A percentile compares a stretch with the other conserved stretches of the same genome.
Conservation (phyloP, 2,888 invertebrate genomes). For the Pardosa pseudoannulata region DNA sequence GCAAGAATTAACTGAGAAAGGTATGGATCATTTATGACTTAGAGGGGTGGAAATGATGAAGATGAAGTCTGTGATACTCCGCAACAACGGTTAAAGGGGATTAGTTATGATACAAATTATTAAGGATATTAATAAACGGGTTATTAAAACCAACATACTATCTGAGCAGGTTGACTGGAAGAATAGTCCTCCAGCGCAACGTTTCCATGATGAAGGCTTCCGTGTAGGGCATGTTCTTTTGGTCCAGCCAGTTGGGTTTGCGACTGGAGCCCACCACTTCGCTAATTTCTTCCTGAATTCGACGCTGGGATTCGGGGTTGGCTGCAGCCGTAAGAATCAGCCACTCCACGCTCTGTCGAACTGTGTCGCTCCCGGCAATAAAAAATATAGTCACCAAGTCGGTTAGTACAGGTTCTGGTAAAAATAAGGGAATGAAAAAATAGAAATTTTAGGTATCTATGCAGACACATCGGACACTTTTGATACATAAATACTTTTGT, state of each 20-base stretch:
- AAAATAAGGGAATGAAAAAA: too few relatives aligned
- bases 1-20: too few relatives aligned
- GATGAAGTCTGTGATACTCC: too few relatives aligned
- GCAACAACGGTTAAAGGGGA: too few relatives aligned
- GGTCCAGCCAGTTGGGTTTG: slow-evolving; percentile 41
- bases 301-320: slow-evolving; percentile 64
- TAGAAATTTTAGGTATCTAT: too few relatives aligned
- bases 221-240: slow-evolving; percentile 60
- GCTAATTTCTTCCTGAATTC: slow-evolving; percentile 64
- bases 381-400: slow-evolving; percentile 58
- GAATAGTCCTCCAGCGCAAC: slow-evolving; percentile 58
- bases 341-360: slow-evolving; percentile 59
- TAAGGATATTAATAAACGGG: too few relatives aligned
- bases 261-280: slow-evolving; percentile 48
- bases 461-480: too few relatives aligned
- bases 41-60: too few relatives aligned
- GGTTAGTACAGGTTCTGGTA: slow-evolving; percentile 48
- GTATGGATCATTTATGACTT: too few relatives aligned
- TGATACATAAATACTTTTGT: too few relatives aligned
- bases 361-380: slow-evolving; percentile 68
- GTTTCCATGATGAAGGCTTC: slow-evolving; percentile 69
- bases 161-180: slow-evolving; percentile 65
- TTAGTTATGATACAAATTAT: too few relatives aligned
- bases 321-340: slow-evolving; percentile 49
- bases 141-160: slow-evolving; percentile 40